Base-by-base conservation (phyloP, 2,888 invertebrate genomes). In the Liopterus haemorrhoidalis region DNA sequence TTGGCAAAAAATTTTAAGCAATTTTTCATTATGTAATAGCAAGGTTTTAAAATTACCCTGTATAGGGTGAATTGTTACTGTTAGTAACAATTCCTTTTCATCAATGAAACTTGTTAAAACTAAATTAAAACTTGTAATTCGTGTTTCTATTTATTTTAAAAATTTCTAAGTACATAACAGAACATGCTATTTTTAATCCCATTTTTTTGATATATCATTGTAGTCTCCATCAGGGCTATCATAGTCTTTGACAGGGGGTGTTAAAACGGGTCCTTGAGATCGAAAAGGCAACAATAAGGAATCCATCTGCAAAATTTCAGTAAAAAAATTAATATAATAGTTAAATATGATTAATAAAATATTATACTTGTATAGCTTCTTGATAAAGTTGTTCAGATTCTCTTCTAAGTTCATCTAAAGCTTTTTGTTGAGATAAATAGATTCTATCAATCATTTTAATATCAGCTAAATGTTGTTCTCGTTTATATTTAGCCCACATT, bases 201-300 rank as follows among this genome's bases (percentile, higher is more conserved):
- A 90, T 60, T 84, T 85, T 64, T 78, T 85, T 0, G 89, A 81
- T 20, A 85, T 71, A 63, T 94, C 85, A 15, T 79, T 64, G 62
- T 92, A 95, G 58, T 94, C 91, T 25, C 97, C 97, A 68, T 97
- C 95, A 0, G 90, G 88, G 32, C 81, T 76, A 0, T 77, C 74
- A 63, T 91, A 96, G 50, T 79, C 74, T 59, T 81, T 74, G 46
- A 91, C 85, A 0, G 92, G 81, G 2, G 94, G 92, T 1, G 93
- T 93, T 19, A 80, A 71, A 0, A 82, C 77, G 0, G 95, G 89
- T 0, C 95, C 94, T 45, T 71, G 73, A 2, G 75, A 61, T 14
- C 72, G 70, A 54, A 79, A 79, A 0, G 91, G 87, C 16, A 93
- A 59, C 22, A 91, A 62, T 5, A 70, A 66, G 12, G 77, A 62